Evolutionary conservation across 2,888 invertebrate genomes (phyloP).

Genomic region (Amiota minor): DNA sequence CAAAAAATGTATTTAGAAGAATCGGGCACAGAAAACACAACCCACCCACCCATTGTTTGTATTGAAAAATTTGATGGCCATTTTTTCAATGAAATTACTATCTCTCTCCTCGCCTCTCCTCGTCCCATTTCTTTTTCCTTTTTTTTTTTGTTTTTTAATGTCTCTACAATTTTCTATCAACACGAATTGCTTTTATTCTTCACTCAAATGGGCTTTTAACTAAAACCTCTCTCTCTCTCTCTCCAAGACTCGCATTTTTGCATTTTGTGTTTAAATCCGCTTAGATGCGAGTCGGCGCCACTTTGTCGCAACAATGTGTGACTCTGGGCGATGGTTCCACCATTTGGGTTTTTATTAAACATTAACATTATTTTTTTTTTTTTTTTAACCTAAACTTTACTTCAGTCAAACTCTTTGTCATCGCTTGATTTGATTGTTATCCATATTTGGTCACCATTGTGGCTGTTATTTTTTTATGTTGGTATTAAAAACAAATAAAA

Average conservation of each 20-base stretch:
- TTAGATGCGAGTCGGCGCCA: not conserved
- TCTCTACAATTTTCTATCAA: not conserved
- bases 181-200: too few species aligned
- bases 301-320: not conserved
- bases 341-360: slow-evolving; percentile 31
- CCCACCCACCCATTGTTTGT: not conserved
- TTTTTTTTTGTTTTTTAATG: not conserved
- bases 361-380: not conserved
- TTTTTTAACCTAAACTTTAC: not conserved
- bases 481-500: slow-evolving; percentile 5
- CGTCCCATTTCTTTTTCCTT: not conserved
- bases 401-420: not conserved
- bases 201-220: too few species aligned
- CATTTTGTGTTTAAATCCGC: not conserved
- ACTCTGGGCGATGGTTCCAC: not conserved
- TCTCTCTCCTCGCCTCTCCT: not conserved
- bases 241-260: not conserved
- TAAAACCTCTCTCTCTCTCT: too few species aligned
- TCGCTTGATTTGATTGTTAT: not conserved
- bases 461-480: slow-evolving; percentile 22
- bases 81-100: not conserved
- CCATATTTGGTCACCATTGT: slow-evolving; percentile 22
- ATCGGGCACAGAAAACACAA: not conserved
- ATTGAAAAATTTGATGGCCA: not conserved
- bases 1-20: not conserved